These are phyloP conservation scores for Galleria mellonella DNA, from an alignment of 1,140 invertebrate genomes.

Conservation along the genomic window DNA sequence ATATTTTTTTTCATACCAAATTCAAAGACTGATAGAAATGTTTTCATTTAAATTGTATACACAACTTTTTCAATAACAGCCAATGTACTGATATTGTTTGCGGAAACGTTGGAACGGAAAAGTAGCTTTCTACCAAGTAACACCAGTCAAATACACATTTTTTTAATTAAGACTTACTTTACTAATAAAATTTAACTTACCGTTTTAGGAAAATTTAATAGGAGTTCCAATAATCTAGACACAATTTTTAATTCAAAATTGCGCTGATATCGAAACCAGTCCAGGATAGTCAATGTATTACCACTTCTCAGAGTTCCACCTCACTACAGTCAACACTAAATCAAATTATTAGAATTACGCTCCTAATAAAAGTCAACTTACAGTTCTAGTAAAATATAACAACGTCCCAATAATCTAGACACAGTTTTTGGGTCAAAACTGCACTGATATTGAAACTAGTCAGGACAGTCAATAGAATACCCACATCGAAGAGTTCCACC, in stretches of 20 bases:
- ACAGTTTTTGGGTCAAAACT: slow-evolving; percentile 62
- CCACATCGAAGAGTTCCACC: slow-evolving; percentile 44
- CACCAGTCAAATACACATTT: too few species aligned
- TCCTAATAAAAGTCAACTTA: slow-evolving; percentile 31
- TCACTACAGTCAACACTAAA: slow-evolving; percentile 32
- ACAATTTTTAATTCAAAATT: slow-evolving; percentile 63
- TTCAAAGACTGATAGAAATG: too few species aligned
- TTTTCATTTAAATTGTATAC: too few species aligned
- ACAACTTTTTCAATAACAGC: too few species aligned
- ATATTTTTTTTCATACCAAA: too few species aligned
- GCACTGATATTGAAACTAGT: slow-evolving; percentile 61
- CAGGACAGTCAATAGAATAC: slow-evolving; percentile 29
- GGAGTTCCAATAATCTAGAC: slow-evolving; percentile 55
- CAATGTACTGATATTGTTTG: too few species aligned
- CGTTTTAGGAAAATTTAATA: slow-evolving; percentile 32
- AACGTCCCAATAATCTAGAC: slow-evolving; percentile 55
- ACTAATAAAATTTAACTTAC: slow-evolving; percentile 24
- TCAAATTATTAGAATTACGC: slow-evolving; percentile 29
- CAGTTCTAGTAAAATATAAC: slow-evolving; percentile 34
- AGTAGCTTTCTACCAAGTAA: too few species aligned
- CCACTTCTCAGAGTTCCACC: slow-evolving; percentile 45
- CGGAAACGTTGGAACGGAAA: too few species aligned
- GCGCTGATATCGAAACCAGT: slow-evolving; percentile 61
- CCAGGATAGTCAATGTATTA: slow-evolving; percentile 28
- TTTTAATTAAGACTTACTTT: too few species aligned